A percentile compares a stretch with the other conserved stretches of the same genome.
Conservation (phyloP, 2,888 invertebrate genomes). For the Petrophora chlorosata region DNA sequence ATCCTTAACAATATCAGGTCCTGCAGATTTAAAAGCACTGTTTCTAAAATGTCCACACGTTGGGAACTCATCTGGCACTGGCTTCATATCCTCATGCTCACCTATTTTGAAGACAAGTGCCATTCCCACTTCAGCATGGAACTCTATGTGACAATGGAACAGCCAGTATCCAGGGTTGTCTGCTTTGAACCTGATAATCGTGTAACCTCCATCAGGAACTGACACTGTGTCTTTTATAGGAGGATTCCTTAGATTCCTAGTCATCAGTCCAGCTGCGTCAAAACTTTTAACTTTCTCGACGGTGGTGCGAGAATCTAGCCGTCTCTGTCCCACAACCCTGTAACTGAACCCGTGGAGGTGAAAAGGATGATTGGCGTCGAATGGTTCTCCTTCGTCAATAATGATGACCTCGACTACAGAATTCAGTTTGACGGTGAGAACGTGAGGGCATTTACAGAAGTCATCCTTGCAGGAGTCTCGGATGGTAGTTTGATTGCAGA, state of each 20-base stretch:
- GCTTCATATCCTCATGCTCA: conserved; percentile 88
- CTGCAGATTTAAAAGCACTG: background rate
- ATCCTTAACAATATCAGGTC: background rate
- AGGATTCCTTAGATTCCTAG: conserved; percentile 88
- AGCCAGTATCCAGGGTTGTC: conserved; percentile 95
- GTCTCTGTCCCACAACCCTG: conserved; percentile 91
- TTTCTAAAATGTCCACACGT: conserved; percentile 82
- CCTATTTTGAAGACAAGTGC: conserved; percentile 93
- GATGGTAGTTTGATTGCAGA: conserved; percentile 90
- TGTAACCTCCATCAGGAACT: conserved; percentile 95
- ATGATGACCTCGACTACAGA: conserved; percentile 93
- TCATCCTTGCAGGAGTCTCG: conserved; percentile 85
- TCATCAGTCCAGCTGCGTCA: conserved; percentile 87
- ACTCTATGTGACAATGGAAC: conserved; percentile 96
- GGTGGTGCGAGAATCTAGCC: conserved; percentile 86
- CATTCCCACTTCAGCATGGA: conserved; percentile 96
- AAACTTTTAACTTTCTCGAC: conserved; percentile 86
- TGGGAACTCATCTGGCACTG: conserved; percentile 90
- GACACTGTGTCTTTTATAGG: conserved; percentile 95
- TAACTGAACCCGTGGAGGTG: conserved; percentile 94
- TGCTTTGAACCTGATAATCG: conserved; percentile 92
- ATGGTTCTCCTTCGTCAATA: conserved; percentile 92
- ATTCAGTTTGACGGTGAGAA: conserved; percentile 87
- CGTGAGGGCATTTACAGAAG: conserved; percentile 93
- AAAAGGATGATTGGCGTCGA: conserved; percentile 94